A percentile compares a stretch with the other conserved stretches of the same genome.
Conservation (phyloP, 2,888 invertebrate genomes). For the Frankliniella intonsa region DNA sequence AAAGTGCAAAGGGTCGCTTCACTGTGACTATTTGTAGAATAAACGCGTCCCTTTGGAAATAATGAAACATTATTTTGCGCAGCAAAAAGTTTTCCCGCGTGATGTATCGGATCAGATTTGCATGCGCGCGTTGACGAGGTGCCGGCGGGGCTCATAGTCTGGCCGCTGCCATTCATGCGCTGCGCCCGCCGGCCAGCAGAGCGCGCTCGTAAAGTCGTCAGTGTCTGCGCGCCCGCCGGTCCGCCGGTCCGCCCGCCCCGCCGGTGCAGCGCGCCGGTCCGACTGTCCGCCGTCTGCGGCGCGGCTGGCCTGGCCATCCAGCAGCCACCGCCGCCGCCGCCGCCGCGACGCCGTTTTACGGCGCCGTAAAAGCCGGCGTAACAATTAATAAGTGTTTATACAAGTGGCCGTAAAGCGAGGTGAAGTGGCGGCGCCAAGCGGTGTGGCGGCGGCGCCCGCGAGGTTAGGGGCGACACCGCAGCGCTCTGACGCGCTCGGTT, state of each 20-base stretch:
- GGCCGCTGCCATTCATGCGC: no score
- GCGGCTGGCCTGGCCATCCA: neutral
- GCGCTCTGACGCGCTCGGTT: neutral
- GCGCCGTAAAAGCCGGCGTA: constrained; percentile 6
- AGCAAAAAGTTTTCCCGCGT: no score
- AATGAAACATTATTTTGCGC: no score
- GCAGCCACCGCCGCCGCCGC: neutral
- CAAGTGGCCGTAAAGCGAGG: neutral
- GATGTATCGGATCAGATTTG: no score
- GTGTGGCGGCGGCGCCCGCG: no score
- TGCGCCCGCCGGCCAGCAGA: neutral
- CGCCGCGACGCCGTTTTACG: neutral
- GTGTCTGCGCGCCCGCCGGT: neutral
- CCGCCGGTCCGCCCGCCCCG: neutral
- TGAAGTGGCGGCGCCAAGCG: no score
- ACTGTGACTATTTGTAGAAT: no score
- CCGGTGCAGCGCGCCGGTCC: neutral
- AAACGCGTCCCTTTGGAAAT: no score
- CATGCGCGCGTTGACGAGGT: no score
- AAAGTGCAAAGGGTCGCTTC: no score
- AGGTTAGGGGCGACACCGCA: neutral
- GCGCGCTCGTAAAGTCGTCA: neutral
- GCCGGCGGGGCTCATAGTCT: no score
- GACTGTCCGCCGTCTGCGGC: neutral
- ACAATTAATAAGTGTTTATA: constrained; percentile 27